Base-by-base conservation (phyloP, 1,140 invertebrate species). In the Bombus difficillimus region DNA sequence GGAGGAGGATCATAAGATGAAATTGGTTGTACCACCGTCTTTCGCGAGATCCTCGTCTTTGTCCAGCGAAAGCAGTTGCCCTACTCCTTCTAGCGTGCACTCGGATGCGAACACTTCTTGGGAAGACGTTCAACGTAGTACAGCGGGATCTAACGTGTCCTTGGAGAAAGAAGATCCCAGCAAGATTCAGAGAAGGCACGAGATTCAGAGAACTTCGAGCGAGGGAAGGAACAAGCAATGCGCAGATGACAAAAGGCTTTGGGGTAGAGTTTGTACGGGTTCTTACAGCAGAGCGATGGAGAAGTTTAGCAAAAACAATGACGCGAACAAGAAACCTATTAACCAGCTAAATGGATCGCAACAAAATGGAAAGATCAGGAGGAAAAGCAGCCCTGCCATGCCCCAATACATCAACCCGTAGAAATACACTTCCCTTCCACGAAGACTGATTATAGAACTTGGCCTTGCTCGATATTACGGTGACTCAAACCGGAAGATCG, bases 241-340 rank as follows among this genome's bases (percentile, higher is more conserved):
- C 83, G 1, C 90, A 34, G 92, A 93, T 5, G 91, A 93, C 34
- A 93, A 92, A 28, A 93, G 89, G 41, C 64, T 94, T 13, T 93
- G 92, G 95, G 95, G 94, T 0, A 94, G 95, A 85, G 93, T 96
- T 10, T 96, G 96, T 83, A 95, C 94, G 0, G 95, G 95, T 1
- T 95, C 95, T 32, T 95, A 96, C 74, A 96, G 93, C 3, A 92
- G 95, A 39, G 95, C 95, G 6, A 95, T 96, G 93, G 95, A 96
- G 79, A 96, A 94, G 85, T 96, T 96, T 72, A 94, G 92, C 28
- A 95, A 94, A 77, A 91, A 84, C 81, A 71, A 78, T 64, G 62
- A 89, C 37, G 34, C 77, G n/a, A 71, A 72, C 12, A 92, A 87
- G 39, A 95, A 93, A 75, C 78, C 88, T 12, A 41, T 80, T 13